A percentile compares a stretch with the other conserved stretches of the same genome.
Evolutionary conservation across 2,888 invertebrate species (phyloP).

Genomic region (Lepidonotus clava): DNA sequence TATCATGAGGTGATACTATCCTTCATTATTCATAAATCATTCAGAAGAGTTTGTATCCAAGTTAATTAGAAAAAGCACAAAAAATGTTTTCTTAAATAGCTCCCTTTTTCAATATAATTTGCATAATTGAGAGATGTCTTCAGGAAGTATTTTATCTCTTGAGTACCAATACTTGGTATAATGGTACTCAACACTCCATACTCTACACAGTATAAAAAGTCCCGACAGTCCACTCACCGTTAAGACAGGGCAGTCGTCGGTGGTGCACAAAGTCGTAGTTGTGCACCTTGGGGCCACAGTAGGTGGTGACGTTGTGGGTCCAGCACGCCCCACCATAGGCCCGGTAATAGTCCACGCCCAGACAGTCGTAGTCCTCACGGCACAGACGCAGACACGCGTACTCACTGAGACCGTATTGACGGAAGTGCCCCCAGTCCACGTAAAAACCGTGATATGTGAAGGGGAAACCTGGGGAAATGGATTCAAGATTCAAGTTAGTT

Average conservation of each 20-base stretch:
- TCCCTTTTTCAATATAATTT: too few species aligned
- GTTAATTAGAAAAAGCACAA: too few species aligned
- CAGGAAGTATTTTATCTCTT: too few species aligned
- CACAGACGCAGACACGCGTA: conserved; percentile 14
- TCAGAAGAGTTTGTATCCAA: too few species aligned
- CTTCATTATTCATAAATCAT: too few species aligned
- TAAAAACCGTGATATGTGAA: conserved; percentile 17
- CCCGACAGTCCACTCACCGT: neutral
- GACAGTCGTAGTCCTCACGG: conserved; percentile 34
- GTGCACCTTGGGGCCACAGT: conserved; percentile 27
- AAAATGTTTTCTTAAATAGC: too few species aligned
- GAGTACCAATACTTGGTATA: too few species aligned
- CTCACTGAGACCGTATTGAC: conserved; percentile 31
- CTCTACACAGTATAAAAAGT: too few species aligned
- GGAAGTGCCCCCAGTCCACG: conserved; percentile 42
- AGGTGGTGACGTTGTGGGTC: conserved; percentile 29
- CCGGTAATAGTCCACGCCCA: conserved; percentile 29
- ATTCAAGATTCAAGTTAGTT: too few species aligned
- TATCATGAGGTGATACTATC: too few species aligned
- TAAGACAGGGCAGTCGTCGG: conserved; percentile 29
- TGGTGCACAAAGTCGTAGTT: conserved; percentile 37
- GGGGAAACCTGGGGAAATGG: conserved; percentile 31
- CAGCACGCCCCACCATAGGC: conserved; percentile 37
- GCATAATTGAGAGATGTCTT: too few species aligned
- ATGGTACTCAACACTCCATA: too few species aligned